Base-by-base conservation (phyloP, 1,140 invertebrate species). In the Eubasilissa regina region DNA sequence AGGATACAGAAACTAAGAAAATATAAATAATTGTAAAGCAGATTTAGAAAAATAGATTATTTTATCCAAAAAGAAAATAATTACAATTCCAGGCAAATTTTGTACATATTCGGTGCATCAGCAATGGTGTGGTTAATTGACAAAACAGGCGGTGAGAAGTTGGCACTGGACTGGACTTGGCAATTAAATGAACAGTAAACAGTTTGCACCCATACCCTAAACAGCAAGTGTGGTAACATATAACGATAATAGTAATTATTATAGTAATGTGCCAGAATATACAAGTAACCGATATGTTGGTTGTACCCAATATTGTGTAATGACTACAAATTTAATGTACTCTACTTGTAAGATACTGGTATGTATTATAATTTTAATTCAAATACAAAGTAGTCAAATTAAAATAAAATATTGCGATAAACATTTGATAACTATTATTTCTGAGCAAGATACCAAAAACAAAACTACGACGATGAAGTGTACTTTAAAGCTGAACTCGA, bases 41-140 rank as follows among this genome's bases (percentile, higher is more conserved):
- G 75, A 53, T 66, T 77, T 81, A 81, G 80, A 81, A 81, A 81
- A 80, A 80, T 80, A 80, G 21, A 43, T 43, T 75, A 75, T 74
- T 62, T 47, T 55, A 35, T 44, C 47, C 66, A 13, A 53, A 73
- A 60, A 43, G 19, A 55, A 43, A 58, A 68, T 45, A 75, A 60
- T 35, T 72, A 55, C 8, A 25, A 47, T 58, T 48, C 25, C 55
- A 66, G 78, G 48, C 48, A 75, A 64, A 58, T 55, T 81, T 81
- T 81, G 79, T 77, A 78, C 75, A 77, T 77, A 35, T 66, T 48
- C 51, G 55, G 73, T 80, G 68, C 73, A 74, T 62, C 44, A 74
- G 58, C 47, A 72, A 77, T 19, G 15, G 15, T 8, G 44, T 72
- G 43, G 74, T 58, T 80, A 70, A 75, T 80, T 77, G 74, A 77